Evolutionary conservation across 23 tunicate species (phyloP).

Genomic region (Trididemnum clinides): DNA sequence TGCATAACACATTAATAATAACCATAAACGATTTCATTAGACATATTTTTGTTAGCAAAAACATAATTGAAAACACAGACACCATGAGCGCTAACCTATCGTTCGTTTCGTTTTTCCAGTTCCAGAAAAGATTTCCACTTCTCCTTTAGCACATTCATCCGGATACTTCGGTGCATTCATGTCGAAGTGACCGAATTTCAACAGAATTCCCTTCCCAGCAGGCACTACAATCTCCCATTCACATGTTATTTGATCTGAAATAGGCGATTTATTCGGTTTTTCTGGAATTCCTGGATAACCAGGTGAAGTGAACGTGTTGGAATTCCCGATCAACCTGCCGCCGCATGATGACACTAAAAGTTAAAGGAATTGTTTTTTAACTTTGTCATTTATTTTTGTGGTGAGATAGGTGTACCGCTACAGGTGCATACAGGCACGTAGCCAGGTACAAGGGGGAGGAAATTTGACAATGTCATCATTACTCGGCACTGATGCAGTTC

Average conservation of each 20-base stretch:
- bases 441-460: too few relatives aligned
- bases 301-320: slow-evolving; percentile 95
- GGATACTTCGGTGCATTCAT: slow-evolving; percentile 43
- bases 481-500: too few relatives aligned
- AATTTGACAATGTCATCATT: too few relatives aligned
- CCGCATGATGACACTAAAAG: slow-evolving; percentile 79
- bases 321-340: slow-evolving; percentile 40
- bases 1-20: too few relatives aligned
- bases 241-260: not conserved
- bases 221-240: slow-evolving; percentile 73
- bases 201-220: slow-evolving; percentile 60
- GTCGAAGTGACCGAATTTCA: slow-evolving; percentile 80
- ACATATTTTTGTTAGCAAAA: too few relatives aligned
- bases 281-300: slow-evolving; percentile 61
- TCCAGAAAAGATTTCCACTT: slow-evolving; percentile 70
- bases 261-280: not conserved
- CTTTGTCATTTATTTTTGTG: too few relatives aligned
- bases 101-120: slow-evolving; percentile 43
- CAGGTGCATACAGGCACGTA: too few relatives aligned
- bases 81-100: slow-evolving; percentile 53
- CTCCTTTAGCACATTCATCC: slow-evolving; percentile 88
- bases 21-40: too few relatives aligned
- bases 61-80: too few relatives aligned
- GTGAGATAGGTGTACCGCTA: too few relatives aligned
- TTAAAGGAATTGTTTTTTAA: too few relatives aligned